Evolutionary conservation across 1,140 invertebrate genomes (phyloP).

Genomic region (Streblospio benedicti): DNA sequence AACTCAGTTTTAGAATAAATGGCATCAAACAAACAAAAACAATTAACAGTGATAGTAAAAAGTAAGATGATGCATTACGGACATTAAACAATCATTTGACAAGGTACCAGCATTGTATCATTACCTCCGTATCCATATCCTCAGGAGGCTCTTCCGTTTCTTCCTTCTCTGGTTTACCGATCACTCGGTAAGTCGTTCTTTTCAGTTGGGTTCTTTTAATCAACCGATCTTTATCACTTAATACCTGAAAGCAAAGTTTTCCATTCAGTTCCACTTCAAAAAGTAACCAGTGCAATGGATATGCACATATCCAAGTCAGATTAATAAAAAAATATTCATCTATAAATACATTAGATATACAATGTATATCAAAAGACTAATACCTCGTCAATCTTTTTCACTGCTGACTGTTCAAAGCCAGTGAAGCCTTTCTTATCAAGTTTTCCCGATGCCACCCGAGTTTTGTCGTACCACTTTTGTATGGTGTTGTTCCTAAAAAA

Average conservation of each 20-base stretch:
- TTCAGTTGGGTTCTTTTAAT: slow-evolving; percentile 72
- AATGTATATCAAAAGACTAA: too few relatives aligned
- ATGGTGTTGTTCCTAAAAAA: slow-evolving; percentile 46
- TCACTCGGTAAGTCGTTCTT: slow-evolving; percentile 62
- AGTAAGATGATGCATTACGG: too few relatives aligned
- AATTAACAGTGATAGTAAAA: too few relatives aligned
- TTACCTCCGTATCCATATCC: too few relatives aligned
- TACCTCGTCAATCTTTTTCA: slow-evolving; percentile 76
- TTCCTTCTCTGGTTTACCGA: slow-evolving; percentile 52
- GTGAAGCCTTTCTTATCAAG: slow-evolving; percentile 54
- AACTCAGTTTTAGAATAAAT: too few relatives aligned
- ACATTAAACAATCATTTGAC: too few relatives aligned
- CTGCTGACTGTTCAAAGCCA: slow-evolving; percentile 63
- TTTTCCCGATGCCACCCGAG: slow-evolving; percentile 54
- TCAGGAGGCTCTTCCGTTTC: slow-evolving; percentile 24
- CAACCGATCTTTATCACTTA: slow-evolving; percentile 67
- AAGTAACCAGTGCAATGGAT: too few relatives aligned
- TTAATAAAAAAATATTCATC: too few relatives aligned
- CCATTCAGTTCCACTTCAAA: background rate
- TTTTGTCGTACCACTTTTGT: slow-evolving; percentile 89
- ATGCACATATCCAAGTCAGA: too few relatives aligned
- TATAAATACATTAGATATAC: too few relatives aligned
- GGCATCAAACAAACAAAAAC: too few relatives aligned
- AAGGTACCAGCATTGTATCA: too few relatives aligned
- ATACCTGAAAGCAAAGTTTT: slow-evolving; percentile 47